These are phyloP conservation scores for Hyperopisus bebe DNA, from an alignment of 2,113 vertebrate genomes.

Conservation along the genomic window DNA sequence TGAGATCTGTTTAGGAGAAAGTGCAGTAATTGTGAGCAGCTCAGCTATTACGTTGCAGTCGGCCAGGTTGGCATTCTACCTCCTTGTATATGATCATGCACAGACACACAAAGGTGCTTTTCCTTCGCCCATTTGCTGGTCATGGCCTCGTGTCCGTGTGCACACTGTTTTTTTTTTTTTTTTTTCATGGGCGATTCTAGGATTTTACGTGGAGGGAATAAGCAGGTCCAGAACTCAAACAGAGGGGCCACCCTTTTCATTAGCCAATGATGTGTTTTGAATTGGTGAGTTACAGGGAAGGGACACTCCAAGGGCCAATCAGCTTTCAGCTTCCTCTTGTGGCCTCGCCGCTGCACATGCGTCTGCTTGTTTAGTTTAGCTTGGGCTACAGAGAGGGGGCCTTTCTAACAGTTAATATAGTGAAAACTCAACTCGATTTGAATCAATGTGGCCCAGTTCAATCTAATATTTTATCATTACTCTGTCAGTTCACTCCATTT, in stretches of 20 bases:
- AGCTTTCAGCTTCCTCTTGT: background rate
- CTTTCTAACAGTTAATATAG: background rate
- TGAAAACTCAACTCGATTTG: background rate
- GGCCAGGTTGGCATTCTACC: conserved; percentile 17
- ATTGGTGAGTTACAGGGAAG: background rate
- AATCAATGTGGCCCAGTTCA: background rate
- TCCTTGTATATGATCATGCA: conserved; percentile 13
- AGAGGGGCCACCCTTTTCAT: background rate
- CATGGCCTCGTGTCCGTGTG: background rate
- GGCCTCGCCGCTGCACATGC: background rate
- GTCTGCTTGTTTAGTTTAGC: background rate
- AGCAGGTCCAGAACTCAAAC: background rate
- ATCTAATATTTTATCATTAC: background rate
- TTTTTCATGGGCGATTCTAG: background rate
- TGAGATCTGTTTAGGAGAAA: conserved; percentile 22
- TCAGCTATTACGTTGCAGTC: conserved; percentile 36
- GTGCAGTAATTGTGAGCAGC: conserved; percentile 35
- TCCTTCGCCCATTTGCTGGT: background rate
- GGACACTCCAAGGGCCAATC: background rate
- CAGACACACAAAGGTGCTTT: background rate
- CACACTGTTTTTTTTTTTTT: background rate
- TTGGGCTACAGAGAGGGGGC: background rate
- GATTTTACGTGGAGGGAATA: background rate
- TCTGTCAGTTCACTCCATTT: background rate
- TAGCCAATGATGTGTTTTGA: background rate